Percentiles rank a stretch among this genome's conserved stretches.
These are phyloP conservation scores for Natrix natrix DNA, from an alignment of 2,797 vertebrate species.

Conservation along the genomic window DNA sequence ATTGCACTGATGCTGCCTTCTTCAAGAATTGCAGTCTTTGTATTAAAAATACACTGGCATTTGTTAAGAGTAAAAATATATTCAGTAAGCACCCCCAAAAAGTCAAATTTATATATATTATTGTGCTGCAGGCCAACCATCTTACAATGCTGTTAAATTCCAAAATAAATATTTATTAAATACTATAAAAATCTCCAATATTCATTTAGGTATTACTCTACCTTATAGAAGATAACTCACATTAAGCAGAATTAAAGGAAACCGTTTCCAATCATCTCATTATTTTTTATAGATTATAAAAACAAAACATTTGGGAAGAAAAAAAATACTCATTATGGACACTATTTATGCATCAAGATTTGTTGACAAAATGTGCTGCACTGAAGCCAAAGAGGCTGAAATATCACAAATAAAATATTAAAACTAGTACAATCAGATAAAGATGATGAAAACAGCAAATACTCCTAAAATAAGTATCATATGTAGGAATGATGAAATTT, in stretches of 20 bases:
- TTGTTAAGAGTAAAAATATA: neutral
- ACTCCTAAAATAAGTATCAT: neutral
- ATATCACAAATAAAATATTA: neutral
- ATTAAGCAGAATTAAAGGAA: conserved; percentile 34
- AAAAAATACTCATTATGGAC: neutral
- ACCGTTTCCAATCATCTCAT: neutral
- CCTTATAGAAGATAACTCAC: neutral
- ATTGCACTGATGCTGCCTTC: neutral
- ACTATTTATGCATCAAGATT: neutral
- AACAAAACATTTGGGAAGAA: neutral
- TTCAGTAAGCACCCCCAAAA: neutral
- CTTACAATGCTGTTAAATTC: neutral
- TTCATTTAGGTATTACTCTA: neutral
- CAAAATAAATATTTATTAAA: neutral
- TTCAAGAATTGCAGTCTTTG: neutral
- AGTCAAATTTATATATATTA: neutral
- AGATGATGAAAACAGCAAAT: neutral
- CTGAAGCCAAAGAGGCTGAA: neutral
- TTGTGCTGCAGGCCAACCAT: neutral
- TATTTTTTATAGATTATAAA: neutral
- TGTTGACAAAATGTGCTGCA: neutral
- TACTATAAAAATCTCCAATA: neutral
- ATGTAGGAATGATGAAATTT: neutral
- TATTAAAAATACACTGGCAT: neutral
- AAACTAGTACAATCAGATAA: conserved; percentile 16